phyloP scores from a whole-genome alignment of 2,888 invertebrate genomes.

The Melolontha melolontha region DNA sequence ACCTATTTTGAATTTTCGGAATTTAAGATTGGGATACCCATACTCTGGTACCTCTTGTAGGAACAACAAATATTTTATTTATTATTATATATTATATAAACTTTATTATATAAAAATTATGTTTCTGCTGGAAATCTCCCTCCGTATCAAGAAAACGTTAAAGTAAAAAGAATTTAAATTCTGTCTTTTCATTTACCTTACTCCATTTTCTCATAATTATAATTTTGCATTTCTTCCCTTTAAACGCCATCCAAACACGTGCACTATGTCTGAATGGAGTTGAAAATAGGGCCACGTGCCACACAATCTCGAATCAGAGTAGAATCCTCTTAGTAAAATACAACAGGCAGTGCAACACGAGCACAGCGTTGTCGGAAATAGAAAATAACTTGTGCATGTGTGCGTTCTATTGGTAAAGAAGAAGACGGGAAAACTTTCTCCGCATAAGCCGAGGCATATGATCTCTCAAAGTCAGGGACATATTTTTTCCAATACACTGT shows the following conservation, averaged over 20 bases:
- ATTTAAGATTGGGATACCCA: too few relatives aligned
- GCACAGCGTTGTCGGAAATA: constrained; percentile 13
- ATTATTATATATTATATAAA: too few relatives aligned
- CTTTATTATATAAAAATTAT: too few relatives aligned
- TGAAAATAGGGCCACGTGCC: constrained; percentile 38
- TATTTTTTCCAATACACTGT: constrained; percentile 11
- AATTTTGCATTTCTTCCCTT: not conserved
- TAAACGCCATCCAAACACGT: constrained; percentile 2
- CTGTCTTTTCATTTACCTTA: not conserved
- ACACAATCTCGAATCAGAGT: constrained; percentile 1
- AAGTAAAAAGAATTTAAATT: too few relatives aligned
- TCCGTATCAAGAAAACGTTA: too few relatives aligned
- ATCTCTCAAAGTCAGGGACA: constrained; percentile 35
- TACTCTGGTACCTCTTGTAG: too few relatives aligned
- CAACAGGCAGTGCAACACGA: constrained; percentile 21
- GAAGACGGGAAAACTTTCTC: constrained; percentile 26
- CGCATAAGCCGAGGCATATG: constrained; percentile 4
- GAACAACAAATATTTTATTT: too few relatives aligned
- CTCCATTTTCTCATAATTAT: not conserved
- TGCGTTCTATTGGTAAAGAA: constrained; percentile 4
- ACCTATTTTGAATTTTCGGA: too few relatives aligned
- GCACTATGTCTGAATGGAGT: constrained; percentile 9
- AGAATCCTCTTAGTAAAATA: constrained; percentile 9
- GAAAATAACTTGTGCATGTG: constrained; percentile 26
- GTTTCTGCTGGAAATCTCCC: too few relatives aligned